Conservation (phyloP, 64 coral and sea anemone genomes). For the Porites australiensis region DNA sequence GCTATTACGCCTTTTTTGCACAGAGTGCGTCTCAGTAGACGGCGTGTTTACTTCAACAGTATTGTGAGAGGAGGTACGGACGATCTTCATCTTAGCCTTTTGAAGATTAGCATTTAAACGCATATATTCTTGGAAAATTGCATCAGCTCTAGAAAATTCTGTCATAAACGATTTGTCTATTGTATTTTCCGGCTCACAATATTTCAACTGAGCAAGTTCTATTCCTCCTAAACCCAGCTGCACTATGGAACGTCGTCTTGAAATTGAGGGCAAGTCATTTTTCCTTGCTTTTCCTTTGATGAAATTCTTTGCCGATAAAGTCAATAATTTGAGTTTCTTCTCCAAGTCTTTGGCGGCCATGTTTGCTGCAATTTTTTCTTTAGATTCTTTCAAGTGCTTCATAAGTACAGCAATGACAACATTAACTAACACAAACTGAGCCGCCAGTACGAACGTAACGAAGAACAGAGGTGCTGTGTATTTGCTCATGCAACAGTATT, state of each 20-base stretch:
- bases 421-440: slow-evolving; percentile 98
- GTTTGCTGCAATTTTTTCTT: slow-evolving; percentile 92
- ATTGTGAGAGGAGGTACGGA: slow-evolving; percentile 71
- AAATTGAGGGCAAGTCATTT: slow-evolving; percentile 31
- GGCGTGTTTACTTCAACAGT: not conserved
- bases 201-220: slow-evolving; percentile 82
- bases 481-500: slow-evolving; percentile 81
- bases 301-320: slow-evolving; percentile 81
- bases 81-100: slow-evolving; percentile 69
- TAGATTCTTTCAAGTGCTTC: slow-evolving; percentile 98
- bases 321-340: slow-evolving; percentile 78
- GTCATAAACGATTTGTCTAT: slow-evolving; percentile 61
- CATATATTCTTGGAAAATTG: slow-evolving; percentile 89
- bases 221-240: slow-evolving; percentile 84
- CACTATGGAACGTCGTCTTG: slow-evolving; percentile 74
- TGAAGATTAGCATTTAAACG: slow-evolving; percentile 77
- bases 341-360: slow-evolving; percentile 85
- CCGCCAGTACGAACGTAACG: slow-evolving; percentile 93
- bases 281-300: slow-evolving; percentile 76
- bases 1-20: slow-evolving; percentile 13
- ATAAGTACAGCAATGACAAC: slow-evolving; percentile 98
- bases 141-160: slow-evolving; percentile 79
- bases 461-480: slow-evolving; percentile 93
- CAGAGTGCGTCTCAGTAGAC: not conserved
- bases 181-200: slow-evolving; percentile 21